A percentile compares a stretch with the other conserved stretches of the same genome.
Conservation (phyloP, 2,888 invertebrate genomes). For the Erebia aethiops region DNA sequence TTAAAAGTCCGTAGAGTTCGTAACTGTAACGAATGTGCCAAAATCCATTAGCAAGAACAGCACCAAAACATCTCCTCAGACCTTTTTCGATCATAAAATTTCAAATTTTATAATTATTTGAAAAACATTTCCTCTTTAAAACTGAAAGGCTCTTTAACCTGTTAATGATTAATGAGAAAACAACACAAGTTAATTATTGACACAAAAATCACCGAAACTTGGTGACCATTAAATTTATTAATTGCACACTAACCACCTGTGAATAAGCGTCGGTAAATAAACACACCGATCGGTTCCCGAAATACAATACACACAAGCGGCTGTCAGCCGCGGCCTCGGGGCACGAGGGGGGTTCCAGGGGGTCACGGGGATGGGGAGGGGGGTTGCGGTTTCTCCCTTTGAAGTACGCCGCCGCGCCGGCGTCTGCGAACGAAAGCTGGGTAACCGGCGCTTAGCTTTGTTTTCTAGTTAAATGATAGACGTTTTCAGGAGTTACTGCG, state of each 20-base stretch:
- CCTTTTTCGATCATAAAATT: no score
- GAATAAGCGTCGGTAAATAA: slow-evolving; percentile 55
- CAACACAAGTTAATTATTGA: not conserved
- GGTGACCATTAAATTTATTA: slow-evolving; percentile 24
- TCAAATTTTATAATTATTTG: not conserved
- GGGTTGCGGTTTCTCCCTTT: slow-evolving; percentile 72
- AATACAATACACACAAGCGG: slow-evolving; percentile 69
- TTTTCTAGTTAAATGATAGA: slow-evolving; percentile 77
- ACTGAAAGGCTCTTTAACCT: not conserved
- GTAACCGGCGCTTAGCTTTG: slow-evolving; percentile 79
- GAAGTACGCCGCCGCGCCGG: slow-evolving; percentile 59
- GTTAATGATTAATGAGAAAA: not conserved
- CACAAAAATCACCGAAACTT: slow-evolving; percentile 11
- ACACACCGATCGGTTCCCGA: slow-evolving; percentile 63
- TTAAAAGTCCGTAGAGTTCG: no score
- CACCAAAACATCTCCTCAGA: no score
- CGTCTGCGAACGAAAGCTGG: slow-evolving; percentile 77
- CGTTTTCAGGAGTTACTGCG: slow-evolving; percentile 61
- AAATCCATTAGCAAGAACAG: no score
- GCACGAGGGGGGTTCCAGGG: slow-evolving; percentile 40
- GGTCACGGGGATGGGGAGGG: slow-evolving; percentile 49
- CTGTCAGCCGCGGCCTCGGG: slow-evolving; percentile 53
- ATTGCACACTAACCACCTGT: slow-evolving; percentile 50
- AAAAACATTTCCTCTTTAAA: not conserved
- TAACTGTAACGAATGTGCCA: no score